Base-by-base conservation (phyloP, 2,113 vertebrate species). In the Cephalopholis sonnerati region DNA sequence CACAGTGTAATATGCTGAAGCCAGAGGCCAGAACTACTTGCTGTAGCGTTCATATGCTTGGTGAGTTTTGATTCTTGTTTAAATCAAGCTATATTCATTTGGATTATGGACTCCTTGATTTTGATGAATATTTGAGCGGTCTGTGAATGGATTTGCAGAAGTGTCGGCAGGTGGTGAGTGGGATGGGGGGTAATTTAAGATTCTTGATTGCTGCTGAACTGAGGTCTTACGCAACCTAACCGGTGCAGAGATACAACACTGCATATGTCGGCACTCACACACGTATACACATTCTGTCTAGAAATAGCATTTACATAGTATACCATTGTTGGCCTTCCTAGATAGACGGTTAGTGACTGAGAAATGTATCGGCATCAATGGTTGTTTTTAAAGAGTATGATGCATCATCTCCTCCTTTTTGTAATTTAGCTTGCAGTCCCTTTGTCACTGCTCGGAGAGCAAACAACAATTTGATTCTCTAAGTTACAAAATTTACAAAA, bases 81-180 rank as follows among this genome's bases (percentile, higher is more conserved):
- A 17, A 50, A 24, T 20, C 11, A 2, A 20, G 53, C 16, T 44
- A 10, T 10, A 15, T 0, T 5, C 67, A 27, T 53, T 12, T 29
- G 27, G n/a, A 39, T 72, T 76, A 46, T 24, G 20, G 48, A 39
- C 25, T 22, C 6, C 25, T 51, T 59, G 57, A 68, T 66, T 69
- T 74, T 46, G n/a, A n/a, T 62, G 18, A 48, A 53, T 72, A 62
- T 82, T 17, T 68, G 10, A 68, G 17, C 50, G 59, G 66, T 65
- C 48, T 50, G 54, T 36, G 18, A 18, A 65, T 59, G 61, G 74
- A 69, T 75, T 55, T 78, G 41, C 20, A 4, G 29, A 27, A 58
- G 41, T 15, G 41, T 58, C 73, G 72, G 46, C 66, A 80, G 55
- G 78, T 51, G 0, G 58, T 77, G 68, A 29, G 0, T 68, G 69